Evolutionary conservation across 2,113 vertebrate species (phyloP), one percentile per base, ranked within the genome.

Genomic region (Crocuta crocuta): DNA sequence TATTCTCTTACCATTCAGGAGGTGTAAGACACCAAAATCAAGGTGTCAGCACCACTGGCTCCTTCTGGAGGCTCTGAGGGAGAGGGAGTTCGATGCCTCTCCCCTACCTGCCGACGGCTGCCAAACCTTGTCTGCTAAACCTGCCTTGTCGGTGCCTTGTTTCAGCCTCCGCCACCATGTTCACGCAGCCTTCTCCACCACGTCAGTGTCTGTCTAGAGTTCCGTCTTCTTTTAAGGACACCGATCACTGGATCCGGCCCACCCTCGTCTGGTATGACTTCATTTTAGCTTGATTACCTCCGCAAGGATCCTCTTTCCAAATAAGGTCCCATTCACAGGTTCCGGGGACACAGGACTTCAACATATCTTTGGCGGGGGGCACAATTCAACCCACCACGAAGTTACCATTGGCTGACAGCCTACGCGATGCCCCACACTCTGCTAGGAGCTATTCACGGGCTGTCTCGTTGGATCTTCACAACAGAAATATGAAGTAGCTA

Each of bases 121-220:
- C 87, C 1, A 3, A 4, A 35, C 17, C 45, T 8, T 0, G 39
- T 39, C 39, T 39, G 39, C 39, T 39, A 39, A 39, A 39, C 61
- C 0, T 0, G 2, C 13, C 16, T 4, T 28, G 5, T 3, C 17
- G 3, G 7, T 1, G 5, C 1, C 6, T 28, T 2, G 0, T 55
- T 70, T 19, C 15, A 1, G 17, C 9, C 35, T 82, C 39, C 6
- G 5, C 2, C 70, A 4, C n/a, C 50, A 4, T 16, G 39, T 1
- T 10, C 28, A 1, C 26, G 0, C 0, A 45, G 10, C 12, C 2
- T 13, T 50, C 66, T 83, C 11, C 43, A 28, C 7, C 3, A 33
- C 1, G 19, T 24, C 43, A 33, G 39, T 15, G 58, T 70, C 70
- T 28, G 66, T 53, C 70, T 35, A 26, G 58, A 61, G 21, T 23